phyloP scores from a whole-genome alignment of 1,140 invertebrate species.

The Drosophila pruinosa region DNA sequence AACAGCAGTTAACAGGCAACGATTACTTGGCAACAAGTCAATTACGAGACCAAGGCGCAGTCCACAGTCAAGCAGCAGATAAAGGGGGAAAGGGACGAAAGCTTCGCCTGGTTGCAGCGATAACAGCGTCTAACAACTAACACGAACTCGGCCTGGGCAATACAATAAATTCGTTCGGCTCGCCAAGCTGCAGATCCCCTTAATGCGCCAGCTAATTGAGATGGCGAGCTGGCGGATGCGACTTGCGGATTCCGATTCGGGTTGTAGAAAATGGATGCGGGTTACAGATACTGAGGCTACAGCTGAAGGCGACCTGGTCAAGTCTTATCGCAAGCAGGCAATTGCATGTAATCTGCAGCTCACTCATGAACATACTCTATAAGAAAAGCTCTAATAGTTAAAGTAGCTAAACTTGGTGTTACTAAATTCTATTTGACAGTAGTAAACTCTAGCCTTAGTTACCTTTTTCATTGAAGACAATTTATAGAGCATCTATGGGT shows the following conservation, averaged over 20 bases:
- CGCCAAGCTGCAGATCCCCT: constrained; percentile 48
- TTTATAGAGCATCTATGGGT: constrained; percentile 16
- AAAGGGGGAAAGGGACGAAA: neutral
- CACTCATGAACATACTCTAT: constrained; percentile 13
- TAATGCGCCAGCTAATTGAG: constrained; percentile 78
- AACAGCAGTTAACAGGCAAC: constrained; percentile 80
- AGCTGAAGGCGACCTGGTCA: constrained; percentile 22
- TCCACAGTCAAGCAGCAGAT: constrained; percentile 13
- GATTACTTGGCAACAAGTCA: constrained; percentile 81
- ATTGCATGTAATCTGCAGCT: constrained; percentile 67
- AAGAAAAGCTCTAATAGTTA: constrained; percentile 6
- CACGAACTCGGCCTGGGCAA: constrained; percentile 38
- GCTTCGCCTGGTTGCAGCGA: constrained; percentile 62
- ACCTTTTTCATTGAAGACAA: no score
- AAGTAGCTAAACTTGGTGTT: neutral
- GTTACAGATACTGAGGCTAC: neutral
- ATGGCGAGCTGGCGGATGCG: constrained; percentile 10
- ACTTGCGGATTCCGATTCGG: constrained; percentile 12
- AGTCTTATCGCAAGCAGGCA: constrained; percentile 57
- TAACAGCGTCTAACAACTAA: constrained; percentile 46
- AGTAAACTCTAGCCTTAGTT: no score
- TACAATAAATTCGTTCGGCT: constrained; percentile 67
- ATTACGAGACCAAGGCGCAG: constrained; percentile 48
- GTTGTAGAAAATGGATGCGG: neutral
- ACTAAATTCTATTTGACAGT: no score